Conservation (phyloP, 2,113 vertebrate genomes). For the Vanacampus margaritifer region DNA sequence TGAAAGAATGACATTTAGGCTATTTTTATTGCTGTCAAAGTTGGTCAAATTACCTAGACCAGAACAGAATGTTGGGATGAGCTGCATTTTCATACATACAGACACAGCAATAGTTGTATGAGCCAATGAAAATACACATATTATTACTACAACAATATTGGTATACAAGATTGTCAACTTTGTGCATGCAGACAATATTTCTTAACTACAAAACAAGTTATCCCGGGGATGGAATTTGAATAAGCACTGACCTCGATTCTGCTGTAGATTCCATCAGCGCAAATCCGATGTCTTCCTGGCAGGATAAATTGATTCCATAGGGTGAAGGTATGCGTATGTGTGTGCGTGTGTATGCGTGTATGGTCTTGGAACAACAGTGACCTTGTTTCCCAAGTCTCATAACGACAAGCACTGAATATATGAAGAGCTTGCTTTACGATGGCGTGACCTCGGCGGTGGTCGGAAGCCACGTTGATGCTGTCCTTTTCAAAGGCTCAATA, state of each 20-base stretch:
- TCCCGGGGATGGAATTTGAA: conserved; percentile 42
- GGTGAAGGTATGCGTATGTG: conserved; percentile 16
- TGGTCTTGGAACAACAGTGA: conserved; percentile 23
- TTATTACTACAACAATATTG: conserved; percentile 6
- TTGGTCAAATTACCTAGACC: not conserved
- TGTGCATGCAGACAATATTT: conserved; percentile 31
- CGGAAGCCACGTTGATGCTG: not conserved
- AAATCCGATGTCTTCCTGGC: conserved; percentile 42
- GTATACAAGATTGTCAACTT: conserved; percentile 41
- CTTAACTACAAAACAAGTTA: conserved; percentile 11
- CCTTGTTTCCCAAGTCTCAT: conserved; percentile 22
- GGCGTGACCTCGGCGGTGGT: conserved; percentile 7
- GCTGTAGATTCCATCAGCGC: conserved; percentile 50
- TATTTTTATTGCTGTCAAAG: not conserved
- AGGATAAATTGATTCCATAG: conserved; percentile 39
- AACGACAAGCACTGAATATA: conserved; percentile 18
- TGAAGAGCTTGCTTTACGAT: conserved; percentile 11
- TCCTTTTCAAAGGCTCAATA: not conserved
- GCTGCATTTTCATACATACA: not conserved
- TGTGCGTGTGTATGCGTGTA: conserved; percentile 20
- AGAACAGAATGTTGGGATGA: not conserved
- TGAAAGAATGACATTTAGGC: not conserved
- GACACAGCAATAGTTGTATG: conserved; percentile 28
- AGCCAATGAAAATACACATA: conserved; percentile 33
- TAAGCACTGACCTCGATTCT: conserved; percentile 34